A percentile compares a stretch with the other conserved stretches of the same genome.
Evolutionary conservation across 2,888 invertebrate genomes (phyloP).

Genomic region (Neria commutata): DNA sequence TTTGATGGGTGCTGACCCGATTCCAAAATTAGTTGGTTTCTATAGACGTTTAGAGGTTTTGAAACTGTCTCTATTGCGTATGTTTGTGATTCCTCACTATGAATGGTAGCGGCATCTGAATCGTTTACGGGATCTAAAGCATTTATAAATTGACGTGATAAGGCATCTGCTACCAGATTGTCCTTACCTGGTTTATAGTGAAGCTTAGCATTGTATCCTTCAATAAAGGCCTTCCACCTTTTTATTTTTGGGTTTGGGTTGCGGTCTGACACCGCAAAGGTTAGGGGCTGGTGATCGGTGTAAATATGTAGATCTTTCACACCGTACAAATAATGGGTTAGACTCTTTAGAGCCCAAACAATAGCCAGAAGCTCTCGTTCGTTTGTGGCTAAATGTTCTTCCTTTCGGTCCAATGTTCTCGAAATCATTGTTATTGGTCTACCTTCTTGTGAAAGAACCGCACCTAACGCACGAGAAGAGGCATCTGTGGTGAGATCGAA

Average conservation of each 20-base stretch:
- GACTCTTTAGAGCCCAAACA: conserved; percentile 13
- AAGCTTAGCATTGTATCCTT: conserved; percentile 27
- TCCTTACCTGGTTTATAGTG: conserved; percentile 44
- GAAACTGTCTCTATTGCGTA: too few relatives aligned
- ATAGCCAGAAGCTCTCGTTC: background rate
- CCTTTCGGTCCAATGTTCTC: background rate
- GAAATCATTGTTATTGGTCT: background rate
- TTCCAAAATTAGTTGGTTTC: too few relatives aligned
- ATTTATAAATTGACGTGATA: too few relatives aligned
- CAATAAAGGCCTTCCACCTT: conserved; percentile 15
- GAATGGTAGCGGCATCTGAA: too few relatives aligned
- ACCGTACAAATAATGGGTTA: conserved; percentile 50
- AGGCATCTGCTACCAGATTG: conserved; percentile 39
- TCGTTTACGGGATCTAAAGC: too few relatives aligned
- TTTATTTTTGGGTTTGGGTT: conserved; percentile 17
- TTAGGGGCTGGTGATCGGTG: conserved; percentile 18
- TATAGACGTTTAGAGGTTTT: too few relatives aligned
- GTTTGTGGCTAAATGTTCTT: background rate
- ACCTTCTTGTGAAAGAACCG: background rate
- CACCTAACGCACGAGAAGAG: background rate
- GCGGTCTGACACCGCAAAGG: background rate
- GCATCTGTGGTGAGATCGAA: background rate
- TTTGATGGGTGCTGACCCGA: too few relatives aligned
- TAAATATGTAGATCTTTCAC: conserved; percentile 20
- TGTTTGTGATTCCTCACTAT: too few relatives aligned